Percentiles rank a stretch among this genome's conserved stretches.
Evolutionary conservation across 1,140 invertebrate genomes (phyloP).

Genomic region (Centruroides vittatus): DNA sequence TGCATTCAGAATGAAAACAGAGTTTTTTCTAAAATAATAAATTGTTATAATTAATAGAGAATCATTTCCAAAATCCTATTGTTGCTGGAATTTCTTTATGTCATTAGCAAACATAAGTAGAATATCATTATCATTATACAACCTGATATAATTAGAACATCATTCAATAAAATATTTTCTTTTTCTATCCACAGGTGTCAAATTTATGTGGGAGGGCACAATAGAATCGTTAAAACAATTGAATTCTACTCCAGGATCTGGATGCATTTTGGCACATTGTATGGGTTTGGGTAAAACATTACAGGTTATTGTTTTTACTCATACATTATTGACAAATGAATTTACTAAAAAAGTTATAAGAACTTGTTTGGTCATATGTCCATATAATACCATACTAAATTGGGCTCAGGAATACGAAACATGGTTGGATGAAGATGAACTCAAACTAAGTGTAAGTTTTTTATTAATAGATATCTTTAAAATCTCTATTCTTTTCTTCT

Average conservation of each 20-base stretch:
- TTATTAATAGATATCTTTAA: background rate
- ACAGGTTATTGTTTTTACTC: constrained; percentile 67
- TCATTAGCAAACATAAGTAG: too few species aligned
- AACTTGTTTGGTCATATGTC: constrained; percentile 77
- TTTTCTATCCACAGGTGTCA: constrained; percentile 50
- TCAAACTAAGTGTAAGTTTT: background rate
- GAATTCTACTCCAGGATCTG: constrained; percentile 49
- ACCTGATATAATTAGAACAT: too few species aligned
- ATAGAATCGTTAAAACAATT: constrained; percentile 72
- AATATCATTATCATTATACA: too few species aligned
- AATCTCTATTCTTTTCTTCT: too few species aligned
- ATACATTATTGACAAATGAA: constrained; percentile 62
- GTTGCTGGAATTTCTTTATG: too few species aligned
- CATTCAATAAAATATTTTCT: constrained; percentile 16
- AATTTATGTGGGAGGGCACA: constrained; percentile 94
- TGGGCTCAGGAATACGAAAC: constrained; percentile 87
- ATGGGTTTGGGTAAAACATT: constrained; percentile 52
- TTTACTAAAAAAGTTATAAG: constrained; percentile 44
- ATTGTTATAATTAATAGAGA: too few species aligned
- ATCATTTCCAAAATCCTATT: too few species aligned
- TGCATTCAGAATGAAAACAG: too few species aligned
- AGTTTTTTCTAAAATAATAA: too few species aligned
- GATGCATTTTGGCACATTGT: constrained; percentile 85
- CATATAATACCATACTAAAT: constrained; percentile 87
- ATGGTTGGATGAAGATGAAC: constrained; percentile 51